Evolutionary conservation across 2,113 vertebrate species (phyloP).

Genomic region (Paraplagusia blochii): DNA sequence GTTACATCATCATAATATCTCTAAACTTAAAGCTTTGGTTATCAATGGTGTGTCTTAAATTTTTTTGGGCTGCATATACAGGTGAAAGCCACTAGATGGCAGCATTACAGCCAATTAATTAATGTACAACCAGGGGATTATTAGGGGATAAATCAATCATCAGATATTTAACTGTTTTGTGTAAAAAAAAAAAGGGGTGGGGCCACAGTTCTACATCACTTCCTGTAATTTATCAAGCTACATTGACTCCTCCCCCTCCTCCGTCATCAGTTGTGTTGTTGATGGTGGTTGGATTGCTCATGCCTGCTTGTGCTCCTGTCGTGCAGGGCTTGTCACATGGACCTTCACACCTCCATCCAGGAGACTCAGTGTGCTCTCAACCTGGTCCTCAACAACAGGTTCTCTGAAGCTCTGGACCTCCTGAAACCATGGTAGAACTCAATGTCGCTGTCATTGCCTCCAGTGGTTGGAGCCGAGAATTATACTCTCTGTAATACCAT

Average conservation of each 20-base stretch:
- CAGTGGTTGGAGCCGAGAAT: neutral
- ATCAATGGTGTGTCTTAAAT: too few species aligned
- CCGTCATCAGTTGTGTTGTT: conserved; percentile 6
- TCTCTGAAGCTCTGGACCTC: conserved; percentile 89
- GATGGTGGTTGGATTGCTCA: neutral
- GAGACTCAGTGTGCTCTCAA: conserved; percentile 87
- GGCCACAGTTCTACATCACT: neutral
- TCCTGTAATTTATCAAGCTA: too few species aligned
- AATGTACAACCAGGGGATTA: too few species aligned
- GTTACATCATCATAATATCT: too few species aligned
- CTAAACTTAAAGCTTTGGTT: too few species aligned
- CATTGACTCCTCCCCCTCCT: neutral
- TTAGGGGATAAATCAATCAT: too few species aligned
- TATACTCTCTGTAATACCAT: neutral
- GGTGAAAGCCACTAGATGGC: too few species aligned
- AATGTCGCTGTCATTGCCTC: conserved; percentile 7
- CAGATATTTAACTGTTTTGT: too few species aligned
- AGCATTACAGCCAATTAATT: too few species aligned
- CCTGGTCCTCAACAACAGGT: conserved; percentile 91
- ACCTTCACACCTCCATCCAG: conserved; percentile 85
- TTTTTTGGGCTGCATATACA: too few species aligned
- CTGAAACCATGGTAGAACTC: conserved; percentile 86
- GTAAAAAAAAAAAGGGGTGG: too few species aligned
- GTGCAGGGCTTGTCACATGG: conserved; percentile 82
- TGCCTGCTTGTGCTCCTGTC: too few species aligned